A percentile compares a stretch with the other conserved stretches of the same genome.
Evolutionary conservation across 1,140 invertebrate species (phyloP).

Genomic region (Penaeus indicus): DNA sequence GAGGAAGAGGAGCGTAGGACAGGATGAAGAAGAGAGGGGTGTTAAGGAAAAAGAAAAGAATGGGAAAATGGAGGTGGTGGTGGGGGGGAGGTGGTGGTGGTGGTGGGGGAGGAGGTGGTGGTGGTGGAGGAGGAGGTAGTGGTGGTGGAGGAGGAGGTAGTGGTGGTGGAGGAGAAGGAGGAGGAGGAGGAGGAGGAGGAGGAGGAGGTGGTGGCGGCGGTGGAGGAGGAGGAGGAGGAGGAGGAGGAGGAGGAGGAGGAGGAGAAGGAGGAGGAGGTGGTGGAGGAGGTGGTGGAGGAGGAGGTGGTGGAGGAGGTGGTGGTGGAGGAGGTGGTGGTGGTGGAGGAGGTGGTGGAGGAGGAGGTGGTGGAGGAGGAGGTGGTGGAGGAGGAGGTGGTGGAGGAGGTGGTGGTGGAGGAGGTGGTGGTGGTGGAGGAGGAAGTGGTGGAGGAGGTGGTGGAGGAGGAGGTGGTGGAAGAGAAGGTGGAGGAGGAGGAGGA

Average conservation of each 20-base stretch:
- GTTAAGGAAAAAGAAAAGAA: neutral
- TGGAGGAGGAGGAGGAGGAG: neutral
- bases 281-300: neutral
- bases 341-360: neutral
- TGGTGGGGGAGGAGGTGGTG: no score
- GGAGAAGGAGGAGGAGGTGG: neutral
- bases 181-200: neutral
- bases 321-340: neutral
- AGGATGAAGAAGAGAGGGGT: neutral
- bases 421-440: neutral
- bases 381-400: neutral
- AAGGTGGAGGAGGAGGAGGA: neutral
- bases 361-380: neutral
- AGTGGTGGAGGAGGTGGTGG: neutral
- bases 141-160: neutral
- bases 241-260: neutral
- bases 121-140: no score
- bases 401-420: neutral
- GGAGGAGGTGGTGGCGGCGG: neutral
- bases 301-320: neutral
- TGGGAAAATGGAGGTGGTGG: neutral
- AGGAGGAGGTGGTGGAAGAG: neutral
- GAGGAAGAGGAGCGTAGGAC: neutral
- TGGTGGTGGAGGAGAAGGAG: neutral
- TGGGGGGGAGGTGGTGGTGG: no score